phyloP scores from a whole-genome alignment of 2,888 invertebrate genomes.

The Digitonthophagus gazella region DNA sequence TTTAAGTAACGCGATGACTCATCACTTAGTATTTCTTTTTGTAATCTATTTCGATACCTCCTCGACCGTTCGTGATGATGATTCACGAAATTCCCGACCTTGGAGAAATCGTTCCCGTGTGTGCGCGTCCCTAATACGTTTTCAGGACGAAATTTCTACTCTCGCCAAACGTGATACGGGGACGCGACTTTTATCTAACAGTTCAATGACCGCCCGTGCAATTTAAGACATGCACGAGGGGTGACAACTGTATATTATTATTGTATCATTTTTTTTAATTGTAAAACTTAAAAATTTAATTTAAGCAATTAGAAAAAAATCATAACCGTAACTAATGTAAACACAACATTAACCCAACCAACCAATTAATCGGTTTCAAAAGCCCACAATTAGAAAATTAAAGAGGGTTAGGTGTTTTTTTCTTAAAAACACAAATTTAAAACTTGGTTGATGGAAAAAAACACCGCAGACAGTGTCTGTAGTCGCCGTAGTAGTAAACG shows the following conservation, averaged over 20 bases:
- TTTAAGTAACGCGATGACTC: not conserved
- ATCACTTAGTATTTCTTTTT: no score
- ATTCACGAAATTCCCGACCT: no score
- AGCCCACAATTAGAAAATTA: not conserved
- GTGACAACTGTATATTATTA: conserved; percentile 30
- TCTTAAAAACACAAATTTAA: no score
- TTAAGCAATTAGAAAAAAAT: not conserved
- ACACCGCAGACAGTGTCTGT: not conserved
- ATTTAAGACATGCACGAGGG: conserved; percentile 30
- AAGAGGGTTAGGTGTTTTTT: no score
- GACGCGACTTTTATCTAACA: conserved; percentile 35
- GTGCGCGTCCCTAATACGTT: conserved; percentile 29
- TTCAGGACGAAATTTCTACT: conserved; percentile 18
- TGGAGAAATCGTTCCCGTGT: no score
- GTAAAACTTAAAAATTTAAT: not conserved
- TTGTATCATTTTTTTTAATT: conserved; percentile 6
- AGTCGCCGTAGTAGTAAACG: not conserved
- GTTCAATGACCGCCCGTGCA: conserved; percentile 33
- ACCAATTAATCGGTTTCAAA: not conserved
- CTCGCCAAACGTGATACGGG: conserved; percentile 36
- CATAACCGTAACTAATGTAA: not conserved
- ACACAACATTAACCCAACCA: not conserved
- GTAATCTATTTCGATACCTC: no score
- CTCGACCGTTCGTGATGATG: no score
- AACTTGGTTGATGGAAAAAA: not conserved